Base-by-base conservation (phyloP, 2,888 invertebrate genomes). In the Serripes groenlandicus region DNA sequence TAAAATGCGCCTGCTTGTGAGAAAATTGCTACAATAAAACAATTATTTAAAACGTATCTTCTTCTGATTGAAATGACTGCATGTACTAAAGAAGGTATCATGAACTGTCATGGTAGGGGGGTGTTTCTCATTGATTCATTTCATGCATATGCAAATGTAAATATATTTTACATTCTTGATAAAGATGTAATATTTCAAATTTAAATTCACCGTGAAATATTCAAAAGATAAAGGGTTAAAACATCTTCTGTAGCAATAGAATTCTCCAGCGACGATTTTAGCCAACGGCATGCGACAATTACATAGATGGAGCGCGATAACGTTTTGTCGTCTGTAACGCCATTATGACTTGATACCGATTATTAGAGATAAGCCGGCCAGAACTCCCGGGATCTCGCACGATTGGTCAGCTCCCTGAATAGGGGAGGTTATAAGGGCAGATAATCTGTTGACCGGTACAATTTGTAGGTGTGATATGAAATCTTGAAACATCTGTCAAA, bases 401-500 rank as follows among this genome's bases (percentile, higher is more conserved):
- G 71, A 85, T 85, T 85, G 85, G 85, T 77, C 76, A 71, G 74
- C 54, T 37, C 11, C 34, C n/a, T 71, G 71, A 72, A 83, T 62
- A 58, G 77, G 54, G 79, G 81, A 30, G 37, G 69, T 71, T 82
- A 75, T 77, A 82, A 74, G 75, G 71, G 71, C 74, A 74, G 79
- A 77, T 75, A 75, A 74, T 81, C 76, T 75, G 62, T 79, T 68
- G 77, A 80, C 72, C 76, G 56, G n/a, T 71, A 79, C 70, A 80
- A 64, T 79, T 75, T 37, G 71, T 69, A 82, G 85, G 85, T 85
- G 85, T 77, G 77, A 82, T 62, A 56, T 52, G 66, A 71, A 62
- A 71, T 72, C 68, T 77, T 75, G n/a, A 60, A 79, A 76, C 85
- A 85, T 85, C 85, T 85, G 85, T 80, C 85, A 77, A 71, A 56